Evolutionary conservation across 2,797 vertebrate species (phyloP).

Genomic region (Anabas testudineus): DNA sequence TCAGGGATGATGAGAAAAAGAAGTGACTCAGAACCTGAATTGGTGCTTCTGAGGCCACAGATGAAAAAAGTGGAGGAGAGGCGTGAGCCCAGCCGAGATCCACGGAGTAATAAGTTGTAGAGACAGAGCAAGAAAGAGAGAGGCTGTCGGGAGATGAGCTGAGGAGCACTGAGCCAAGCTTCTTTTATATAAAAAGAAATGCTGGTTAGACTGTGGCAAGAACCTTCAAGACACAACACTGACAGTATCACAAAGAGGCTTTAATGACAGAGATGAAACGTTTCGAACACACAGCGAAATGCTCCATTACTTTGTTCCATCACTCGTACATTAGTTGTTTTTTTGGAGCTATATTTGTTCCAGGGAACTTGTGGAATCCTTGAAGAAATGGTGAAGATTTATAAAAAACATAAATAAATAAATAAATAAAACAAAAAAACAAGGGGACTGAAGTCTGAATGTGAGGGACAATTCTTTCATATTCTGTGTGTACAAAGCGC

Average conservation of each 20-base stretch:
- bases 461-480: neutral
- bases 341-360: slow-evolving; percentile 47
- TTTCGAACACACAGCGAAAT: slow-evolving; percentile 18
- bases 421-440: slow-evolving; percentile 1
- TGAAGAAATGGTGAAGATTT: slow-evolving; percentile 17
- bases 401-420: too few species aligned
- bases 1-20: slow-evolving; percentile 49
- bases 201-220: slow-evolving; percentile 22
- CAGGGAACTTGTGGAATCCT: slow-evolving; percentile 26
- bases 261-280: slow-evolving; percentile 31
- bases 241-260: slow-evolving; percentile 22
- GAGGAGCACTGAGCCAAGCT: slow-evolving; percentile 6
- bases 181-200: slow-evolving; percentile 31
- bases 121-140: slow-evolving; percentile 8
- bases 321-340: slow-evolving; percentile 42
- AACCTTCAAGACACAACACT: slow-evolving; percentile 8
- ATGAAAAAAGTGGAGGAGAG: slow-evolving; percentile 54
- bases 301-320: slow-evolving; percentile 18
- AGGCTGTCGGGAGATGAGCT: slow-evolving; percentile 16
- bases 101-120: slow-evolving; percentile 23
- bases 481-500: neutral
- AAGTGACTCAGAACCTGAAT: slow-evolving; percentile 46
- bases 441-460: slow-evolving; percentile 1
- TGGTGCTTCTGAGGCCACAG: slow-evolving; percentile 45
- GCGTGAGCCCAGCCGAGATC: slow-evolving; percentile 28